Conservation (phyloP, 2,113 vertebrate species). For the Brevimyrus niger region DNA sequence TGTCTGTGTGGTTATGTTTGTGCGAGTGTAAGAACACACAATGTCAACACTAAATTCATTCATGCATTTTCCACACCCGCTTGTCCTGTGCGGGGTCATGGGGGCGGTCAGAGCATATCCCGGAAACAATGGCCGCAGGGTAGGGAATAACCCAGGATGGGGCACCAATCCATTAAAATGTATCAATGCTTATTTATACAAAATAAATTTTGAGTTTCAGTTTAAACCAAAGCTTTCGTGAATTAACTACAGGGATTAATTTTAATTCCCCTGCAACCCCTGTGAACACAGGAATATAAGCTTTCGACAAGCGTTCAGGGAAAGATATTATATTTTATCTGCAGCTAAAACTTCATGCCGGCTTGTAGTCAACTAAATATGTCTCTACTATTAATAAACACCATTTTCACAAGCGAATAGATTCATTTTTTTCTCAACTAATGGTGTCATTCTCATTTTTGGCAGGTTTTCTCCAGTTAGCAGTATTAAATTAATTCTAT, state of each 20-base stretch:
- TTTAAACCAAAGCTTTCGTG: neutral
- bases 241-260: neutral
- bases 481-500: neutral
- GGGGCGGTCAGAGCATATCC: neutral
- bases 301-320: neutral
- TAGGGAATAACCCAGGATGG: neutral
- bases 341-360: neutral
- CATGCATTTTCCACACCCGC: neutral
- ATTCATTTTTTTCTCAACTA: neutral
- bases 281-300: neutral
- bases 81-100: neutral
- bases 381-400: neutral
- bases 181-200: neutral
- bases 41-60: neutral
- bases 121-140: neutral
- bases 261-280: neutral
- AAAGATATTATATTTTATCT: neutral
- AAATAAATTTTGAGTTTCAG: neutral
- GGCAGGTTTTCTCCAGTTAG: neutral
- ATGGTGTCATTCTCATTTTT: neutral
- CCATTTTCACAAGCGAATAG: neutral
- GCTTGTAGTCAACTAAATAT: neutral
- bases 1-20: neutral
- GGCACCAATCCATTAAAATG: neutral
- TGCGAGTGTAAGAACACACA: neutral